phyloP scores from a whole-genome alignment of 1,140 invertebrate species.

The Asobara japonica region DNA sequence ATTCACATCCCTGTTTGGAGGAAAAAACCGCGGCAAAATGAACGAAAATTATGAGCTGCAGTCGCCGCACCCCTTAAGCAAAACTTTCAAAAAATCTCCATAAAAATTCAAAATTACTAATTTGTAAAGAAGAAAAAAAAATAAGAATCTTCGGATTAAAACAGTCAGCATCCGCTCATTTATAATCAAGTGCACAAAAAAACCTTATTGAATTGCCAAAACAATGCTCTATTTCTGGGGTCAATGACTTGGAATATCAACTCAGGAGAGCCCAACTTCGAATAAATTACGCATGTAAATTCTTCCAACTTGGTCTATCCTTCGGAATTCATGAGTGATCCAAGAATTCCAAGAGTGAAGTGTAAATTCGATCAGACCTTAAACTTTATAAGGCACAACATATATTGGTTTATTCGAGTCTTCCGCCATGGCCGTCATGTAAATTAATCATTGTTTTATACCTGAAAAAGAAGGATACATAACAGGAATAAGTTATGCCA shows the following conservation, averaged over 20 bases:
- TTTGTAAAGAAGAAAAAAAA: too few relatives aligned
- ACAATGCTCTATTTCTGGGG: neutral
- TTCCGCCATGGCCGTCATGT: slow-evolving; percentile 5
- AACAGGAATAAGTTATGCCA: slow-evolving; percentile 11
- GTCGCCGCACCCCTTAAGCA: too few relatives aligned
- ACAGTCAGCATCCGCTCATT: too few relatives aligned
- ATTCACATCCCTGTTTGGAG: too few relatives aligned
- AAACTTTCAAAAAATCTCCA: too few relatives aligned
- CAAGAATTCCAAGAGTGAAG: neutral
- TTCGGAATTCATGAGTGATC: neutral
- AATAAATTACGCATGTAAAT: neutral
- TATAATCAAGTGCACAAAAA: too few relatives aligned
- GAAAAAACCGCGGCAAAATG: too few relatives aligned
- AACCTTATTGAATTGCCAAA: too few relatives aligned
- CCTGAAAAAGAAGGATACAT: slow-evolving; percentile 17
- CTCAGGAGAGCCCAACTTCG: neutral
- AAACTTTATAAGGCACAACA: neutral
- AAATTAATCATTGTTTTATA: slow-evolving; percentile 36
- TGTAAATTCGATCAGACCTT: neutral
- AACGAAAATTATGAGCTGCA: too few relatives aligned
- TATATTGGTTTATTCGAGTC: neutral
- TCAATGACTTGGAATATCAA: neutral
- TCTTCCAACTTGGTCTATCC: too few relatives aligned
- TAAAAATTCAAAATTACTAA: too few relatives aligned
- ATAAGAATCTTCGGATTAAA: neutral